Percentiles rank a stretch among this genome's conserved stretches.
Evolutionary conservation across 2,797 vertebrate genomes (phyloP).

Genomic region (Sparidentex hasta): DNA sequence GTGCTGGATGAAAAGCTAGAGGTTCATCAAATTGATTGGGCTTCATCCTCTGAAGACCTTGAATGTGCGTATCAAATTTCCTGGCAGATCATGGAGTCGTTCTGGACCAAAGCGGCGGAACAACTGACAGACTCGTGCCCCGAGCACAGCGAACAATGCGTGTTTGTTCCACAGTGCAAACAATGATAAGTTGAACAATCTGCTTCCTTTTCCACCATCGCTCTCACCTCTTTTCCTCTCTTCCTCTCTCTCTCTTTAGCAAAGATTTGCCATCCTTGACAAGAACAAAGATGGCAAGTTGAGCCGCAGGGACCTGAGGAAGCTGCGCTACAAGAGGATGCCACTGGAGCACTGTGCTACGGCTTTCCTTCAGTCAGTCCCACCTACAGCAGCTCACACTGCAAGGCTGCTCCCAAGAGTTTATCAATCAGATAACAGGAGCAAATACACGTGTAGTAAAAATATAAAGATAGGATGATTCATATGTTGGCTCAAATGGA

Average conservation of each 20-base stretch:
- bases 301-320: slow-evolving; percentile 79
- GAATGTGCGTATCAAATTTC: background rate
- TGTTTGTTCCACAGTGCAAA: slow-evolving; percentile 7
- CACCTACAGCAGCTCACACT: background rate
- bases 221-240: background rate
- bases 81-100: background rate
- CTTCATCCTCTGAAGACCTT: background rate
- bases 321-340: slow-evolving; percentile 80
- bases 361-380: slow-evolving; percentile 75
- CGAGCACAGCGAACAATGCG: background rate
- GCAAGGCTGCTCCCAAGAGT: background rate
- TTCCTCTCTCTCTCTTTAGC: slow-evolving; percentile 49
- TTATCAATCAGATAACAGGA: background rate
- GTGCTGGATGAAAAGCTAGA: background rate
- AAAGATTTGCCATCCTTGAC: slow-evolving; percentile 71
- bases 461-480: background rate
- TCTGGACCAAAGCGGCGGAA: too few relatives aligned
- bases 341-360: slow-evolving; percentile 74
- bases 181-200: background rate
- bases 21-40: background rate
- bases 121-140: too few relatives aligned
- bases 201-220: background rate
- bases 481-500: background rate
- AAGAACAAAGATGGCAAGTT: slow-evolving; percentile 78
- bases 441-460: background rate